Conservation (phyloP, 2,797 vertebrate species). For the Sebastiscus albofasciatus region DNA sequence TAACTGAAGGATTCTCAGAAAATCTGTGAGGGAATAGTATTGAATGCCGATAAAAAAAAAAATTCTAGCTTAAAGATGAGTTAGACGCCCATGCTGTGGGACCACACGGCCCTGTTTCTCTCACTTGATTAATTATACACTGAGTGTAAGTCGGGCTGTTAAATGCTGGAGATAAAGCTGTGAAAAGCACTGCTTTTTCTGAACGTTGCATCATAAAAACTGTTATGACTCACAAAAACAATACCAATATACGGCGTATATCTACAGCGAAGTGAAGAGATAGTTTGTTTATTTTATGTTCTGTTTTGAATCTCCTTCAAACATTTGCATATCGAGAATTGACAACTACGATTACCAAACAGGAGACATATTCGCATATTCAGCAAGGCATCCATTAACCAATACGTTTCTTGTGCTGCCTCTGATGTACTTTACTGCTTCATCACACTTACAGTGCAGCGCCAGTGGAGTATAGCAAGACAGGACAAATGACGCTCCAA, state of each 20-base stretch:
- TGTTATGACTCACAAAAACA: neutral
- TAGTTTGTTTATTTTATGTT: neutral
- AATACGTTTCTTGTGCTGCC: neutral
- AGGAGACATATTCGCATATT: neutral
- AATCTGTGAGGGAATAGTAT: neutral
- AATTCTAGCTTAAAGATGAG: neutral
- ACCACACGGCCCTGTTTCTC: neutral
- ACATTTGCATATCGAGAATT: neutral
- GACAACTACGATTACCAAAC: neutral
- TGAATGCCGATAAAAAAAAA: neutral
- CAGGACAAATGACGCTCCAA: too few species aligned
- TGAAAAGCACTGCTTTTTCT: neutral
- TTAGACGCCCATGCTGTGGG: neutral
- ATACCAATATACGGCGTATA: neutral
- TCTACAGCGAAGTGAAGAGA: neutral
- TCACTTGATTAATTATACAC: slow-evolving; percentile 10
- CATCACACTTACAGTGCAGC: neutral
- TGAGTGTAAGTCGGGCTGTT: neutral
- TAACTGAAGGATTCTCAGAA: neutral
- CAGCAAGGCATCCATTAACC: neutral
- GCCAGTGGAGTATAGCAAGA: neutral
- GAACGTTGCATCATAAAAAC: neutral
- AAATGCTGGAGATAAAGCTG: neutral
- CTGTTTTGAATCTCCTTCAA: neutral
- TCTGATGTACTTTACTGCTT: neutral